phyloP scores from a whole-genome alignment of 2,888 invertebrate genomes.

The Pristionchus mayeri region DNA sequence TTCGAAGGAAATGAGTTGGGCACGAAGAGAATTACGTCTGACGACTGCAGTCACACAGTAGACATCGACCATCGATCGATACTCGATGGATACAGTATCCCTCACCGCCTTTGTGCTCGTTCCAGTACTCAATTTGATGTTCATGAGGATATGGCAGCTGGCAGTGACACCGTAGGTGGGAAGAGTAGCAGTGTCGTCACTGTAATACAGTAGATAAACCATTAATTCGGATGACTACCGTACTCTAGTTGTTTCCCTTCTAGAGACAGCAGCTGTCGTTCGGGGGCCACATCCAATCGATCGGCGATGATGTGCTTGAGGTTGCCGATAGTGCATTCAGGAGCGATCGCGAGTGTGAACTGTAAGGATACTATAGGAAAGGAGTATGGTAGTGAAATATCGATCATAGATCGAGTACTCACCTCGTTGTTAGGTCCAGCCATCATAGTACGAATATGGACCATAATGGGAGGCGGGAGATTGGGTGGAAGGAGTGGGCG shows the following conservation, averaged over 20 bases:
- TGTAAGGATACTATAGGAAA: conserved; percentile 9
- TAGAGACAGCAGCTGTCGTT: conserved; percentile 31
- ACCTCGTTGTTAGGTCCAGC: conserved; percentile 47
- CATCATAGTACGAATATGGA: conserved; percentile 47
- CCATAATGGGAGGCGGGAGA: conserved; percentile 39
- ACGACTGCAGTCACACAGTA: conserved; percentile 19
- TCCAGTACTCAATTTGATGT: conserved; percentile 40
- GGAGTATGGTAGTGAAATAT: neutral
- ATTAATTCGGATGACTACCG: neutral
- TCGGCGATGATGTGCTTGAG: conserved; percentile 42
- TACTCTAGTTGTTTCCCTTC: conserved; percentile 44
- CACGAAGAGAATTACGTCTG: conserved; percentile 44
- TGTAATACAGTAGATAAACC: neutral
- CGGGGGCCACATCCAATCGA: conserved; percentile 36
- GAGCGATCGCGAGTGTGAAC: conserved; percentile 29
- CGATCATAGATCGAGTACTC: neutral
- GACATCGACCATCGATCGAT: neutral
- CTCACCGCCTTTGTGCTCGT: conserved; percentile 24
- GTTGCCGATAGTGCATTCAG: conserved; percentile 36
- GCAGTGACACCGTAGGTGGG: conserved; percentile 37
- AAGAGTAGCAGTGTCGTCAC: conserved; percentile 40
- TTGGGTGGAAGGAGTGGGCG: conserved; percentile 23
- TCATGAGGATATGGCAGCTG: conserved; percentile 2
- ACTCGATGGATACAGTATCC: neutral
- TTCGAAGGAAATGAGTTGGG: conserved; percentile 37